A percentile compares a stretch with the other conserved stretches of the same genome.
Evolutionary conservation across 2,888 invertebrate species (phyloP).

Genomic region (Plutella xylostella): DNA sequence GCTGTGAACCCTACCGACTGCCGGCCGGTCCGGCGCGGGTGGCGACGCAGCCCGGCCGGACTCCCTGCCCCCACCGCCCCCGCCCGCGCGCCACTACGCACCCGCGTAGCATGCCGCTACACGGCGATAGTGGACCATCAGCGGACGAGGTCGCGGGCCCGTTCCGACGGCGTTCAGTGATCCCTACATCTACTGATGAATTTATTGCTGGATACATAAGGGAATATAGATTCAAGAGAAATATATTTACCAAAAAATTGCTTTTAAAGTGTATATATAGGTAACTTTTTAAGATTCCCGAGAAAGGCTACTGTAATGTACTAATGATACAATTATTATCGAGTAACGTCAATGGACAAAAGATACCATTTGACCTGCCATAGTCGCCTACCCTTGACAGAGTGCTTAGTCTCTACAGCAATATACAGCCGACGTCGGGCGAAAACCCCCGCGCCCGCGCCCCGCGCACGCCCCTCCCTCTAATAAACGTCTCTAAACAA

Average conservation of each 20-base stretch:
- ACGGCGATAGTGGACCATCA: conserved; percentile 16
- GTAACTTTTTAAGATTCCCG: conserved; percentile 67
- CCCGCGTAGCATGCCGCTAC: not conserved
- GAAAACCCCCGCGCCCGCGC: conserved; percentile 31
- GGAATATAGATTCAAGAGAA: conserved; percentile 68
- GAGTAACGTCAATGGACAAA: conserved; percentile 68
- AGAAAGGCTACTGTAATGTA: conserved; percentile 70
- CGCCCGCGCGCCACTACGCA: no score
- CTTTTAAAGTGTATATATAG: conserved; percentile 65
- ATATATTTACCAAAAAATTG: conserved; percentile 65
- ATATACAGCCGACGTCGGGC: conserved; percentile 52
- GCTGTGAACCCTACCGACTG: conserved; percentile 68
- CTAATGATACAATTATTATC: conserved; percentile 71
- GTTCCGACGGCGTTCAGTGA: conserved; percentile 45
- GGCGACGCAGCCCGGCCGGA: no score
- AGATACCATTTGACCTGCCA: conserved; percentile 67
- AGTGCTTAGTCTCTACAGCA: conserved; percentile 63
- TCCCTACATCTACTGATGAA: conserved; percentile 63
- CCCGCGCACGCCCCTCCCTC: conserved; percentile 40
- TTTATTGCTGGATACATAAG: conserved; percentile 70
- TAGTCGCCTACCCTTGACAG: conserved; percentile 56
- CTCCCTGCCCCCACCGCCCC: no score
- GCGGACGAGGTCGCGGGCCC: not conserved
- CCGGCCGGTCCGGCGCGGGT: no score
- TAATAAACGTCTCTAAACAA: conserved; percentile 60